Base-by-base conservation (phyloP, 37 sponge, comb jelly and placozoan species). In the Sycon ciliatum region DNA sequence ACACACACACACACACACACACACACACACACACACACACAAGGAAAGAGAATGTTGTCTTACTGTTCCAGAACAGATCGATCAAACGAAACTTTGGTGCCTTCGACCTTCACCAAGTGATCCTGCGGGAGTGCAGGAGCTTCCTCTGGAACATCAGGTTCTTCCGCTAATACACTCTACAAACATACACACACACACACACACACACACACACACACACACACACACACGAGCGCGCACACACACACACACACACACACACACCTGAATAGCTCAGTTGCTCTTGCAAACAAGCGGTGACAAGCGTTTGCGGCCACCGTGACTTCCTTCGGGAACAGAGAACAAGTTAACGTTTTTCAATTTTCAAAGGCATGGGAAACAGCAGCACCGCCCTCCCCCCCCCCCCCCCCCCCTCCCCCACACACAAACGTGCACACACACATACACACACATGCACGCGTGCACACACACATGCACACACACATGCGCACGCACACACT, bases 71-170 rank as follows among this genome's bases (percentile, higher is more conserved):
- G 64, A 28, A 82, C 49, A 16, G 83, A 77, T 65, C 71, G 73
- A 3, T 77, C 77, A 40, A 87, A 73, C 26, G 58, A 37, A 34
- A 89, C 76, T 85, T 92, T 97, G 36, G 93, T 91, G 1, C 94
- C 99, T 75, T 97, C 94, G 27, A 92, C 88, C 39, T 89, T 88
- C 27, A 92, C 87, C 58, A 90, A 75, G 70, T 20, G 33, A 60
- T 87, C 89, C 53, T 84, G 83, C 29, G 81, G 73, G 11, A 33
- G 34, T 38, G 79, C 46, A 32, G 35, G 30, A 38, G 75, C 31
- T 66, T 87, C 86, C 27, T 71, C 79, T 28, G 81, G 67, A 26
- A 79, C 89, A 72, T 85, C 73, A 42, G 84, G 89, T 27, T 76
- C 65, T 58, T 82, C 90, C 3, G 87, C n/a, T n/a, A n/a, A n/a